A percentile compares a stretch with the other conserved stretches of the same genome.
Conservation (phyloP, 2,797 vertebrate species). For the Choloepus didactylus region DNA sequence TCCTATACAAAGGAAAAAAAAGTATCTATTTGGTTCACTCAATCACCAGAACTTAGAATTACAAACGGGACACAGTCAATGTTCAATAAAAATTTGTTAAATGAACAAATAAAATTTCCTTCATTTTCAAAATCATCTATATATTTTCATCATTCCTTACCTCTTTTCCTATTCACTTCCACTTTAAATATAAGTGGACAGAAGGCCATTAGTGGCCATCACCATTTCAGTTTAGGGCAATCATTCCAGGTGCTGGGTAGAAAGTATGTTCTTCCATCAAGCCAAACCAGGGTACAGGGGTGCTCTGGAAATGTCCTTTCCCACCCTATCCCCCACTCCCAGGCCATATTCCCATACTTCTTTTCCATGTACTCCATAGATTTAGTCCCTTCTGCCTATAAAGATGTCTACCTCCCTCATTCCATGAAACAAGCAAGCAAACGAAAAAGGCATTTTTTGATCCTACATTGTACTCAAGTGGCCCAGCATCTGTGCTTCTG, state of each 20-base stretch:
- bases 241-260: not conserved
- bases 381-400: not conserved
- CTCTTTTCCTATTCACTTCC: not conserved
- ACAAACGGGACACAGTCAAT: not conserved
- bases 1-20: too few species aligned
- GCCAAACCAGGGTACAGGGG: not conserved
- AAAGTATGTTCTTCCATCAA: slow-evolving; percentile 14
- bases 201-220: not conserved
- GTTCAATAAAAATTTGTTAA: not conserved
- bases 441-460: not conserved
- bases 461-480: not conserved
- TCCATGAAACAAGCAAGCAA: not conserved
- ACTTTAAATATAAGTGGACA: not conserved
- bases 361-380: not conserved
- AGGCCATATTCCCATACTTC: not conserved
- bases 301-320: not conserved
- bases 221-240: not conserved
- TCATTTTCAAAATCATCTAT: slow-evolving; percentile 17
- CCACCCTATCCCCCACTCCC: not conserved
- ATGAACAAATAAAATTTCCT: slow-evolving; percentile 6
- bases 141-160: slow-evolving; percentile 23
- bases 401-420: not conserved
- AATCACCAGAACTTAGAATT: not conserved
- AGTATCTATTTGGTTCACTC: not conserved
- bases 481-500: not conserved